Conservation (phyloP, 2,888 invertebrate species). For the Polyploca ridens region DNA sequence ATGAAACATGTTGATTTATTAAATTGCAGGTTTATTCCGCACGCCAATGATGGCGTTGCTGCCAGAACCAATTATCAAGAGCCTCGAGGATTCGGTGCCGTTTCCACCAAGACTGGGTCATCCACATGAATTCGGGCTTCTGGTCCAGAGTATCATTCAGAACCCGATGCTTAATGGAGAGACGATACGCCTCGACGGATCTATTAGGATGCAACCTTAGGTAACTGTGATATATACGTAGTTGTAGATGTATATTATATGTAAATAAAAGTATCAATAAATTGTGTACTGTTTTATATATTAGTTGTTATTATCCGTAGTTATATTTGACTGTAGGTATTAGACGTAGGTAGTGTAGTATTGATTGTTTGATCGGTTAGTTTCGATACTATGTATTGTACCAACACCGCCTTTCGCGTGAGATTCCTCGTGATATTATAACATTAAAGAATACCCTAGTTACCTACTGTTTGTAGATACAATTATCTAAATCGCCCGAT, state of each 20-base stretch:
- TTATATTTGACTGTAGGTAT: not conserved
- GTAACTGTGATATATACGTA: constrained; percentile 14
- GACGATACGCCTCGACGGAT: constrained; percentile 84
- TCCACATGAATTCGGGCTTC: constrained; percentile 80
- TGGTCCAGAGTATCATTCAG: constrained; percentile 82
- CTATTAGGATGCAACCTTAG: constrained; percentile 83
- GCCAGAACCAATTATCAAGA: constrained; percentile 78
- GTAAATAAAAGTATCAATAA: constrained; percentile 22
- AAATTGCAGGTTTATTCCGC: constrained; percentile 77
- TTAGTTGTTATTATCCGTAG: not conserved
- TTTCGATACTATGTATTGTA: not conserved
- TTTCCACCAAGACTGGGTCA: constrained; percentile 82
- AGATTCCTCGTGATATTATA: not conserved
- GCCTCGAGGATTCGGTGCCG: constrained; percentile 77
- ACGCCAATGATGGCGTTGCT: constrained; percentile 80
- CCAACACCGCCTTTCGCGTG: not conserved
- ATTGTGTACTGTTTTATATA: not conserved
- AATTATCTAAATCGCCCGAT: not conserved
- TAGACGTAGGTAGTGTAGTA: constrained; percentile 10
- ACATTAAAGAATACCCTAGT: not conserved
- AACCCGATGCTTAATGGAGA: constrained; percentile 85
- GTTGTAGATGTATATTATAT: constrained; percentile 11
- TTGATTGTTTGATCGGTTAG: not conserved
- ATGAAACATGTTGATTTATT: too few relatives aligned
- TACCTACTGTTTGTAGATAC: not conserved